Conservation (phyloP, 2,113 vertebrate species). For the Saccopteryx leptura region DNA sequence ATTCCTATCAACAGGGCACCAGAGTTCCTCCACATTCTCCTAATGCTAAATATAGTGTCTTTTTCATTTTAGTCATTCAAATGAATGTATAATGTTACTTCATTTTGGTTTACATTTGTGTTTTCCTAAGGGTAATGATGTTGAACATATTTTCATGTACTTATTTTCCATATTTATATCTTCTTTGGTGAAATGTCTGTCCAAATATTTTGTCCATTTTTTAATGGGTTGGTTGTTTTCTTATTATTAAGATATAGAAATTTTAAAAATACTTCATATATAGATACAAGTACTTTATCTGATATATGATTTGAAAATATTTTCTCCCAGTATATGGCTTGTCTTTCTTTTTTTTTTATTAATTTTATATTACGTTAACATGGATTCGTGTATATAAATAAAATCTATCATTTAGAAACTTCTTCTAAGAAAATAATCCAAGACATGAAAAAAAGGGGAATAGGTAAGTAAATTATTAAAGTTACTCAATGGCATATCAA, state of each 20-base stretch:
- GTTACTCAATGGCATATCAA: neutral
- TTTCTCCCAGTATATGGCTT: neutral
- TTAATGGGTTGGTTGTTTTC: neutral
- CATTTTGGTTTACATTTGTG: neutral
- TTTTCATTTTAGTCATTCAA: slow-evolving; percentile 24
- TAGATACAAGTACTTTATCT: neutral
- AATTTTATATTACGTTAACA: no score
- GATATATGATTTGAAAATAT: neutral
- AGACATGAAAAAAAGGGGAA: neutral
- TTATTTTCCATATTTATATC: neutral
- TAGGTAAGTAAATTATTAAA: neutral
- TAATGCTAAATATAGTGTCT: neutral
- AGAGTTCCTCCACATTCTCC: neutral
- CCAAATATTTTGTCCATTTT: slow-evolving; percentile 17
- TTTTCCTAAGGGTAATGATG: neutral
- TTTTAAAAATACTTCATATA: neutral
- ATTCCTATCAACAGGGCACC: neutral
- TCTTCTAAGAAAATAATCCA: slow-evolving; percentile 21
- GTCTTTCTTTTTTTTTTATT: neutral
- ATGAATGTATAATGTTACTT: neutral
- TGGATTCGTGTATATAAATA: neutral
- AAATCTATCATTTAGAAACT: slow-evolving; percentile 2
- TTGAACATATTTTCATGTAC: neutral
- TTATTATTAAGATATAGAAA: neutral
- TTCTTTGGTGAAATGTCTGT: neutral